Conservation (phyloP, 2,888 invertebrate genomes). For the Oegoconia quadripuncta region DNA sequence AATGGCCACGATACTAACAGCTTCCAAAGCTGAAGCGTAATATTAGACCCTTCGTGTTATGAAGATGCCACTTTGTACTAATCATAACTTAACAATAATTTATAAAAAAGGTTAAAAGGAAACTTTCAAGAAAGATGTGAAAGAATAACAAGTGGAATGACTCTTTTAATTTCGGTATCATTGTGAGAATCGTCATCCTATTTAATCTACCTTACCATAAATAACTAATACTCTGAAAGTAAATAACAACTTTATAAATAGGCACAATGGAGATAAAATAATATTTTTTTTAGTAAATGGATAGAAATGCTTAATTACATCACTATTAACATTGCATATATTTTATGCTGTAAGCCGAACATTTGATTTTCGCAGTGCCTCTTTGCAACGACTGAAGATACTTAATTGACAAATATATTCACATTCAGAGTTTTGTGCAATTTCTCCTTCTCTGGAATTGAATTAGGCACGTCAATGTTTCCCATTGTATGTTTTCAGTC, state of each 20-base stretch:
- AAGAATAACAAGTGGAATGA: constrained; percentile 71
- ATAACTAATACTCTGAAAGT: constrained; percentile 57
- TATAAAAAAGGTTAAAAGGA: constrained; percentile 34
- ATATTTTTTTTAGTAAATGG: constrained; percentile 9
- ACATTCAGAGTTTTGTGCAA: too few relatives aligned
- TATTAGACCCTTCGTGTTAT: constrained; percentile 39
- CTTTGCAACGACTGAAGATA: too few relatives aligned
- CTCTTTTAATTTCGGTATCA: constrained; percentile 27
- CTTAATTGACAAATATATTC: too few relatives aligned
- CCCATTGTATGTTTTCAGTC: too few relatives aligned
- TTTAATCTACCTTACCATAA: constrained; percentile 40
- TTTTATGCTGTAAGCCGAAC: too few relatives aligned
- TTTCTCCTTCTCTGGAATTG: too few relatives aligned
- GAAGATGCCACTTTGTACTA: constrained; percentile 71
- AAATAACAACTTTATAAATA: constrained; percentile 57
- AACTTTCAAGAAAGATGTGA: constrained; percentile 54
- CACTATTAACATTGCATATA: too few relatives aligned
- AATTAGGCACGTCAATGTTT: too few relatives aligned
- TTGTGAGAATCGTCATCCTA: constrained; percentile 50
- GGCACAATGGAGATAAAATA: constrained; percentile 54
- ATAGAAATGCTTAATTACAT: background rate
- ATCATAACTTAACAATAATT: constrained; percentile 45
- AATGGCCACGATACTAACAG: constrained; percentile 68
- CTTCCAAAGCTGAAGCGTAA: constrained; percentile 53
- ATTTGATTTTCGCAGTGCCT: too few relatives aligned